Percentiles rank a stretch among this genome's conserved stretches.
These are phyloP conservation scores for Coregonus clupeaformis DNA, from an alignment of 2,113 vertebrate genomes.

Conservation along the genomic window DNA sequence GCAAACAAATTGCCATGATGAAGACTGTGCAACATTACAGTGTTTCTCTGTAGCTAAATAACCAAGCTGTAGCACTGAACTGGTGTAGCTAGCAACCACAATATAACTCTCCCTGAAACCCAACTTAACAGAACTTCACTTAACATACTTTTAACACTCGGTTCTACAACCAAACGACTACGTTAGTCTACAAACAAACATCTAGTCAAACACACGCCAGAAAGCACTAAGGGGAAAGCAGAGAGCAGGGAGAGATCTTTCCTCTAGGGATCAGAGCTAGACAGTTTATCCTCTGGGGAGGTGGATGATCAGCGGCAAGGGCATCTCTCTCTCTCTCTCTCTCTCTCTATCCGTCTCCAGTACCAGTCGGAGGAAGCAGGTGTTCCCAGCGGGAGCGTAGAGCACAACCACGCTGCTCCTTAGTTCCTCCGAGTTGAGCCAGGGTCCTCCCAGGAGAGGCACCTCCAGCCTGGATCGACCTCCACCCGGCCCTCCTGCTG, in stretches of 20 bases:
- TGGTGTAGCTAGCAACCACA: too few species aligned
- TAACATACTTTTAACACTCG: neutral
- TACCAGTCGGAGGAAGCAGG: constrained; percentile 52
- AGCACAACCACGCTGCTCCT: constrained; percentile 49
- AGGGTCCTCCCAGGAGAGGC: neutral
- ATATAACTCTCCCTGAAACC: too few species aligned
- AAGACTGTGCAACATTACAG: too few species aligned
- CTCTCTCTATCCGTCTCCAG: constrained; percentile 18
- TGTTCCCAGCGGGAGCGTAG: constrained; percentile 46
- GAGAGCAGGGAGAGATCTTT: neutral
- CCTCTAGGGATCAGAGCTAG: neutral
- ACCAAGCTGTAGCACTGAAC: too few species aligned
- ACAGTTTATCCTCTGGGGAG: neutral
- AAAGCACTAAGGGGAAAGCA: neutral
- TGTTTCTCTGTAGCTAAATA: too few species aligned
- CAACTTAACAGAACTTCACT: too few species aligned
- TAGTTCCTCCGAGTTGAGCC: constrained; percentile 5
- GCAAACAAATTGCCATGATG: too few species aligned
- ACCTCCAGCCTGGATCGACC: neutral
- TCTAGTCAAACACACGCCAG: neutral
- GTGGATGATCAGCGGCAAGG: neutral
- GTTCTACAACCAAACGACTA: neutral
- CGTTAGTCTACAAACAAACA: neutral
- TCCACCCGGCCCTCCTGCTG: constrained; percentile 2
- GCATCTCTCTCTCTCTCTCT: neutral